Base-by-base conservation (phyloP, 2,797 vertebrate species). In the Alexandromys oeconomus region DNA sequence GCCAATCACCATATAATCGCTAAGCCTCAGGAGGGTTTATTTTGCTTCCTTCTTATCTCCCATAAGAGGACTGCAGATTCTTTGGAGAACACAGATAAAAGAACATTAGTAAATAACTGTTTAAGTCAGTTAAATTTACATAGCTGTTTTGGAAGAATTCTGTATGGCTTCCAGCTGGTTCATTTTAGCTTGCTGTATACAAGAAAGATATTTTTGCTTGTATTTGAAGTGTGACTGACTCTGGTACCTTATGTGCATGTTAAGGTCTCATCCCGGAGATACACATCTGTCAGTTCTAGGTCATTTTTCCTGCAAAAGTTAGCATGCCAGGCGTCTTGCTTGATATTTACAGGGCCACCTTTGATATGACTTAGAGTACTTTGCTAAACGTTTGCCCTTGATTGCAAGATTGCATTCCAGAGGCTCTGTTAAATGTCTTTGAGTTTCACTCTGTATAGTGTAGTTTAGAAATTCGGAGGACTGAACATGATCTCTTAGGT, bases 1-100 rank as follows among this genome's bases (percentile, higher is more conserved):
- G 89, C 90, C 95, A 91, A 65, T 97, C 95, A 91, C 65, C 61
- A 34, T 94, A 69, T 65, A 94, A 95, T 88, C 85, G 31, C 90
- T 92, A 71, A 95, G 63, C 37, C 67, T 79, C 86, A 61, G 95
- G 74, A 94, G 88, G 88, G 74, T 96, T 95, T 95, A 89, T 91
- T 96, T 93, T 89, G 80, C 82, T 92, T 96, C 74, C 69, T 96
- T 77, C 92, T 92, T 95, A 94, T 92, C 94, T 96, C 79, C 95
- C n/a, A 0, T 71, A 87, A 92, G 86, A 87, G 48, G 85, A 63
- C 74, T 95, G 79, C 48, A 95, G 43, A 90, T 80, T 91, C 92
- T 84, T 27, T 73, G 86, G 59, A 89, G 59, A 93, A 79, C 29
- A 88, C 43, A 84, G 81, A 89, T 93, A 82, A 91, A 94, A 93